Evolutionary conservation across 2,797 vertebrate genomes (phyloP).

Genomic region (Telmatherina bonti): DNA sequence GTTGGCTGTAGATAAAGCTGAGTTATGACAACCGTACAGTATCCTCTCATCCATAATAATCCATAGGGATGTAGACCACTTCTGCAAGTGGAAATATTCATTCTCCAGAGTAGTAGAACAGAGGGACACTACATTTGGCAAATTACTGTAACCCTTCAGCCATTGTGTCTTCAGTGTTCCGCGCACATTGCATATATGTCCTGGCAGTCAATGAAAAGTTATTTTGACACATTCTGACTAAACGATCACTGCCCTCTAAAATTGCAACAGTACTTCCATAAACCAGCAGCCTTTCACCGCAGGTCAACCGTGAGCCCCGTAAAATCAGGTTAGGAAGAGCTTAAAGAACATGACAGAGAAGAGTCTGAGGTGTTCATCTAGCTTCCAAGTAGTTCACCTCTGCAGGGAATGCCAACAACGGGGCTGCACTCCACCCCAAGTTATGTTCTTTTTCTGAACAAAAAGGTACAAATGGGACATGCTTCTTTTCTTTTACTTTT

Average conservation of each 20-base stretch:
- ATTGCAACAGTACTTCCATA: not conserved
- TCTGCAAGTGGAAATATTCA: conserved; percentile 61
- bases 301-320: not conserved
- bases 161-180: conserved; percentile 46
- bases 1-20: conserved; percentile 80
- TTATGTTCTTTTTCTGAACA: no score
- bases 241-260: not conserved
- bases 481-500: no score
- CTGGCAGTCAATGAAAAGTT: not conserved
- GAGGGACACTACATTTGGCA: conserved; percentile 48
- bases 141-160: conserved; percentile 55
- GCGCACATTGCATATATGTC: conserved; percentile 9
- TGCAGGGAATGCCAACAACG: no score
- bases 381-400: not conserved
- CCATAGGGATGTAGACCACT: conserved; percentile 61
- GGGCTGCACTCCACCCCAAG: no score
- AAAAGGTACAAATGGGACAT: no score
- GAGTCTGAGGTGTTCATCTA: not conserved
- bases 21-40: conserved; percentile 78
- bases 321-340: not conserved
- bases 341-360: not conserved
- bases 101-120: conserved; percentile 54
- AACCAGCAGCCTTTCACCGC: not conserved
- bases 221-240: not conserved
- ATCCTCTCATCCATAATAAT: conserved; percentile 76